A percentile compares a stretch with the other conserved stretches of the same genome.
These are phyloP conservation scores for Notodonta ziczac DNA, from an alignment of 2,888 invertebrate genomes.

Conservation along the genomic window DNA sequence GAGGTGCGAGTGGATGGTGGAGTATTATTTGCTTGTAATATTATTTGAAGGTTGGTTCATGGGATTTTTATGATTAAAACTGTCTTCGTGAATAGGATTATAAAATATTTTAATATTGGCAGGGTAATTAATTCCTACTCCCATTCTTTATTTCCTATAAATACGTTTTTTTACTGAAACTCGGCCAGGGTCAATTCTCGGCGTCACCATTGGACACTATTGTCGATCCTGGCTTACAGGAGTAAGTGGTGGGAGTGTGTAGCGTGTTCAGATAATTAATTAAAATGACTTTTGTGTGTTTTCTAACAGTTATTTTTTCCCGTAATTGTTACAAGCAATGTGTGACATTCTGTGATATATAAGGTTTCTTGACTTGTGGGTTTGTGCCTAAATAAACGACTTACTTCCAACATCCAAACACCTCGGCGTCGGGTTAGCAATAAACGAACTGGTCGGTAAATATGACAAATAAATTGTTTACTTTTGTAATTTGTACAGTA, in stretches of 20 bases:
- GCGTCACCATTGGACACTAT: too few species aligned
- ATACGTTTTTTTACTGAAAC: too few species aligned
- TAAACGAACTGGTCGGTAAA: conserved; percentile 14
- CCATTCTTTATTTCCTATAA: too few species aligned
- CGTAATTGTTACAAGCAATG: background rate
- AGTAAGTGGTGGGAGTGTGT: too few species aligned
- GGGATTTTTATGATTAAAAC: background rate
- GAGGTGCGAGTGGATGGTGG: background rate
- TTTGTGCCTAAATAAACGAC: background rate
- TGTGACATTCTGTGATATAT: conserved; percentile 4
- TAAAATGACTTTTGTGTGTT: background rate
- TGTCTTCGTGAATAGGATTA: too few species aligned
- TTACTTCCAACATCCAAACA: conserved; percentile 17
- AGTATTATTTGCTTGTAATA: background rate
- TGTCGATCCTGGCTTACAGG: too few species aligned
- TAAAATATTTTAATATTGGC: background rate
- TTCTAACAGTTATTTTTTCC: background rate
- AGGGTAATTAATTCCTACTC: too few species aligned
- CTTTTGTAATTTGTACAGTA: conserved; percentile 33
- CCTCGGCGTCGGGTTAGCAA: conserved; percentile 14
- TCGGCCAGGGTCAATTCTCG: too few species aligned
- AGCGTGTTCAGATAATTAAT: too few species aligned
- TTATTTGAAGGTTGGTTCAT: background rate
- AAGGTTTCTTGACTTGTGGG: background rate
- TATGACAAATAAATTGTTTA: conserved; percentile 24